Evolutionary conservation across 2,113 vertebrate genomes (phyloP).

Genomic region (Pachycephala philippinensis): DNA sequence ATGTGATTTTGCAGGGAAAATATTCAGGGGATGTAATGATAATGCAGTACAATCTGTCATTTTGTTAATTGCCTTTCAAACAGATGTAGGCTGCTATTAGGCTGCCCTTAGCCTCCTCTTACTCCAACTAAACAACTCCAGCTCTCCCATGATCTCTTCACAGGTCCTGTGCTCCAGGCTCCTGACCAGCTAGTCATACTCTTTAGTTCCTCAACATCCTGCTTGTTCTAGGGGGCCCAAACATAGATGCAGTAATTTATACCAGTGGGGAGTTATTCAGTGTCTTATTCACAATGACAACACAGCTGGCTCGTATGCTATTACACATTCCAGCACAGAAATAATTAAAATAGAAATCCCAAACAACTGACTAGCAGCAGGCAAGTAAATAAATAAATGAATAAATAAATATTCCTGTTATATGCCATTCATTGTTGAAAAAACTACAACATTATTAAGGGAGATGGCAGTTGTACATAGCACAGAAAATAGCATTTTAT

Average conservation of each 20-base stretch:
- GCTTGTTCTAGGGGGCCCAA: background rate
- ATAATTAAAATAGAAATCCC: background rate
- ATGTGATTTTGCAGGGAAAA: background rate
- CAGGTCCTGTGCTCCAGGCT: background rate
- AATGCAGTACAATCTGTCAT: background rate
- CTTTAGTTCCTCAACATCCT: background rate
- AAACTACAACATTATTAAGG: background rate
- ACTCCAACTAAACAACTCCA: background rate
- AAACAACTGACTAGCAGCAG: background rate
- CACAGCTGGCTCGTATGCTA: background rate
- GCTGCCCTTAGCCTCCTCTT: background rate
- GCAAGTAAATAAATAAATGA: background rate
- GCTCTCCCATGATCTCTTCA: background rate
- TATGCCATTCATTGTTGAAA: background rate
- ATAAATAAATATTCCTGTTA: background rate
- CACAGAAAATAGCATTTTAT: background rate
- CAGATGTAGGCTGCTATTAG: background rate
- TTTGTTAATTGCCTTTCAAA: background rate
- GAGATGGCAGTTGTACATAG: background rate
- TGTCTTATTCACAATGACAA: background rate
- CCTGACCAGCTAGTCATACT: background rate
- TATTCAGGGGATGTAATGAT: background rate
- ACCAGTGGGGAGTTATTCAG: background rate
- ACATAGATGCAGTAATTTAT: background rate
- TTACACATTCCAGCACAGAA: background rate